These are phyloP conservation scores for Diarsia rubi DNA, from an alignment of 2,888 invertebrate genomes.

Conservation along the genomic window DNA sequence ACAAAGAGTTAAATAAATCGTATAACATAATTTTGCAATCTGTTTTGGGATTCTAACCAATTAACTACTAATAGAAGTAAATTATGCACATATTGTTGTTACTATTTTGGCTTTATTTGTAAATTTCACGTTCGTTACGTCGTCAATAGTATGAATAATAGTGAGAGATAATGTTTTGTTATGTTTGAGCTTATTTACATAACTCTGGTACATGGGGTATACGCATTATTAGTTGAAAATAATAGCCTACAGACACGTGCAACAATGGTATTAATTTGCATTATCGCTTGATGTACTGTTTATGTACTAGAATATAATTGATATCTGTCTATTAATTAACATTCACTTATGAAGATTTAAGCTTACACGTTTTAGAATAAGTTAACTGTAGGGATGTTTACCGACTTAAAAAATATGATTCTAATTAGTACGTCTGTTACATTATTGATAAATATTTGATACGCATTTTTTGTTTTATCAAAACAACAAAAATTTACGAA, in stretches of 20 bases:
- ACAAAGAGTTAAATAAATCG: neutral
- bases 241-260: constrained; percentile 13
- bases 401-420: too few relatives aligned
- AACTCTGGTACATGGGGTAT: constrained; percentile 22
- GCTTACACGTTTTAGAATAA: neutral
- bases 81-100: constrained; percentile 25
- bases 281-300: constrained; percentile 2
- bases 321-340: too few relatives aligned
- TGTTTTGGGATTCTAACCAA: neutral
- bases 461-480: too few relatives aligned
- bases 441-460: too few relatives aligned
- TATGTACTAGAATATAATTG: neutral
- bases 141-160: constrained; percentile 33
- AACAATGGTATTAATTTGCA: constrained; percentile 17
- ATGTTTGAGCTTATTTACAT: constrained; percentile 28
- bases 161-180: constrained; percentile 29
- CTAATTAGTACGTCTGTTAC: too few relatives aligned
- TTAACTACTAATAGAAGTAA: neutral
- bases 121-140: constrained; percentile 21
- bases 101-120: constrained; percentile 21
- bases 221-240: constrained; percentile 19
- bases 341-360: neutral
- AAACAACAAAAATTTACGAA: too few relatives aligned
- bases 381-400: too few relatives aligned
- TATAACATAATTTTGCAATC: neutral